phyloP scores from a whole-genome alignment of 2,113 vertebrate species.

The Nettapus auritus region DNA sequence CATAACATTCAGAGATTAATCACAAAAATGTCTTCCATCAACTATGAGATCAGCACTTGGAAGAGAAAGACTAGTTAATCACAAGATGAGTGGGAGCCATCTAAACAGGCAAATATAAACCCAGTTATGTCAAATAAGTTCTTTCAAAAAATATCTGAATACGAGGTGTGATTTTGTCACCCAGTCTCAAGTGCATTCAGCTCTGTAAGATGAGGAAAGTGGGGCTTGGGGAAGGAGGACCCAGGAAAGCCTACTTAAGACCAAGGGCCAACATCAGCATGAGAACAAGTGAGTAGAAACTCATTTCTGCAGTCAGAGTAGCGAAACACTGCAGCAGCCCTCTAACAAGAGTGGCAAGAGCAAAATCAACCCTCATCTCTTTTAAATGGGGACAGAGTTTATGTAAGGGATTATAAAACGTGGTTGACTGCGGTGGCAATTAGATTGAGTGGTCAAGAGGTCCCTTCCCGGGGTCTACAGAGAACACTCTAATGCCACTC shows the following conservation, averaged over 20 bases:
- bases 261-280: neutral
- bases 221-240: neutral
- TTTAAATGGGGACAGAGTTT: neutral
- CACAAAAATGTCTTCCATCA: neutral
- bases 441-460: neutral
- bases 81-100: neutral
- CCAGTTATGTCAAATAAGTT: neutral
- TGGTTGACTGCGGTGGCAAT: neutral
- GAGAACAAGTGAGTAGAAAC: neutral
- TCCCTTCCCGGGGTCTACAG: neutral
- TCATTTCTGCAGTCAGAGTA: fast-evolving
- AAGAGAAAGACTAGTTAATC: neutral
- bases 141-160: neutral
- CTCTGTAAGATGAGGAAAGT: neutral
- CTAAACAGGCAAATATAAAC: neutral
- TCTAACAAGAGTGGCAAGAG: neutral
- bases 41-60: neutral
- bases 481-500: neutral
- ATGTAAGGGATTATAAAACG: neutral
- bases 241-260: neutral
- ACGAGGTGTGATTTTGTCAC: neutral
- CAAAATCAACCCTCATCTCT: neutral
- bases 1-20: neutral
- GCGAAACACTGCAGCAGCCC: neutral
- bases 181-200: neutral